Evolutionary conservation across 2,888 invertebrate species (phyloP), one percentile per base, ranked within the genome.

Genomic region (Pyrocoelia pectoralis): DNA sequence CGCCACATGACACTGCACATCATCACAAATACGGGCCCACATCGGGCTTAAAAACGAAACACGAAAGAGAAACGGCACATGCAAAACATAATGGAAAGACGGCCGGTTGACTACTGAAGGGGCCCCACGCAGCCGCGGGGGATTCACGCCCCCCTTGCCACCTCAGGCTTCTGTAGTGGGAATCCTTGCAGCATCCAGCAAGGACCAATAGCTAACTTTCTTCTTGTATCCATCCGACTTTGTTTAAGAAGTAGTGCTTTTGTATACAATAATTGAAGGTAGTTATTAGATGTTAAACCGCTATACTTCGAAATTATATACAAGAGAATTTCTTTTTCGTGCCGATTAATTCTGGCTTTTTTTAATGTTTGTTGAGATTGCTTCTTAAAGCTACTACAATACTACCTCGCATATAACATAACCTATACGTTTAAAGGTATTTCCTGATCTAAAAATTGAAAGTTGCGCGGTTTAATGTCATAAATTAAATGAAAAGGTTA

Each of bases 1-100:
- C 82, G 81, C 82, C 83, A 82, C 81, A 82, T 80, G 76, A 82
- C 82, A 80, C 82, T 80, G 79, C 83, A 82, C 83, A 83, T 82
- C 76, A 78, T 80, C 79, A 79, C 78, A 72, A 71, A 70, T 67
- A 68, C 65, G 70, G 68, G 68, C 70, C 73, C 76, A 73, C 76
- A 74, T 72, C 65, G 73, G 74, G 72, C 68, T 60, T 49, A 60
- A 54, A 54, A 61, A 60, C 65, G 60, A 43, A 24, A 51, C 63
- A 48, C 66, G 66, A 40, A 38, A 56, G 59, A 68, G 62, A 66
- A 66, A 69, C 70, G 67, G 56, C 61, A 69, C 68, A 67, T 70
- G 63, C 66, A 67, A 68, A 51, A 65, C 61, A 68, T 58, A 69
- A 73, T 70, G 70, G 66, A 66, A 67, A 75, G 73, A 72, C 78